Percentiles rank a stretch among this genome's conserved stretches.
These are phyloP conservation scores for Cheilinus undulatus DNA, from an alignment of 2,113 vertebrate species.

Conservation along the genomic window DNA sequence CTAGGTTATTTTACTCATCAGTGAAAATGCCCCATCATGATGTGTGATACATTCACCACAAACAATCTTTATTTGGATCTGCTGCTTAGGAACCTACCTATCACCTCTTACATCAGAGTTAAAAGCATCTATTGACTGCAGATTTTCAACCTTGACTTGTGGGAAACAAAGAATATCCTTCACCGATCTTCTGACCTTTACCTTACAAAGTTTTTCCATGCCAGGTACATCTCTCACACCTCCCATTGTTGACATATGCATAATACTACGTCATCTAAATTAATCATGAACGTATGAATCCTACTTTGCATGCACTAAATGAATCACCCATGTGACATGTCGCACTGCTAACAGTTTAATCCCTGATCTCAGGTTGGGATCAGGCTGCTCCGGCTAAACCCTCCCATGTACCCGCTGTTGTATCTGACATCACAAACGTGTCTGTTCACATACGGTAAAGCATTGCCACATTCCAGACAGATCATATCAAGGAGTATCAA, in stretches of 20 bases:
- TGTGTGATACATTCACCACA: neutral
- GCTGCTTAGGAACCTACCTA: neutral
- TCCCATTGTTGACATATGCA: constrained; percentile 35
- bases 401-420: constrained; percentile 47
- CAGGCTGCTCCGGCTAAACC: constrained; percentile 34
- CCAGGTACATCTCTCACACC: neutral
- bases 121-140: neutral
- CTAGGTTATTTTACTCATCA: constrained; percentile 42
- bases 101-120: neutral
- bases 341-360: constrained; percentile 44
- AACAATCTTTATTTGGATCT: neutral
- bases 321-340: constrained; percentile 27
- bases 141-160: neutral
- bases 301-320: neutral
- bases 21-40: constrained; percentile 23
- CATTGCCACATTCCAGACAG: constrained; percentile 79
- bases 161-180: neutral
- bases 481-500: no score
- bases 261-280: constrained; percentile 25
- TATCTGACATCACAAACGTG: constrained; percentile 76
- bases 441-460: constrained; percentile 77
- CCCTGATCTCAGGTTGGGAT: constrained; percentile 47
- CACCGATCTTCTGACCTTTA: neutral
- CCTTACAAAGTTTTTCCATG: neutral
- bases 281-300: constrained; percentile 14